These are phyloP conservation scores for Hydropsyche betteni DNA, from an alignment of 2,888 invertebrate species.

Conservation along the genomic window DNA sequence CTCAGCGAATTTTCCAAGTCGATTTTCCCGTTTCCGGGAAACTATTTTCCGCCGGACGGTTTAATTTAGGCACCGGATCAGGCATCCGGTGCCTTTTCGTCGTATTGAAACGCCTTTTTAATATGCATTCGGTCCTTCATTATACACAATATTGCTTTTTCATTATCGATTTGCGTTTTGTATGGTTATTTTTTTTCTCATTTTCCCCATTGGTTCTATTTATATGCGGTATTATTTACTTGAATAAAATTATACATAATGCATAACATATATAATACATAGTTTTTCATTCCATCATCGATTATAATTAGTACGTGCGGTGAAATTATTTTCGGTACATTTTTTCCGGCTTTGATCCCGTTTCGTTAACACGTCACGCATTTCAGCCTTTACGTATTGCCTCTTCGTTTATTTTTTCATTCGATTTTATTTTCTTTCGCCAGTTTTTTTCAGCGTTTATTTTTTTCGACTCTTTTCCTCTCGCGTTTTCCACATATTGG, in stretches of 20 bases:
- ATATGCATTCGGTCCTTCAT: background rate
- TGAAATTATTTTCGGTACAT: background rate
- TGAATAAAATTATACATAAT: too few species aligned
- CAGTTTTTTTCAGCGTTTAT: background rate
- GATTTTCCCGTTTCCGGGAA: slow-evolving; percentile 14
- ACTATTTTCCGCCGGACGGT: background rate
- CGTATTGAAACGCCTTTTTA: background rate
- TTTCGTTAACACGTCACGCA: too few species aligned
- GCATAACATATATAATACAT: too few species aligned
- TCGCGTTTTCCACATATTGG: slow-evolving; percentile 7
- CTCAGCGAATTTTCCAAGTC: slow-evolving; percentile 1
- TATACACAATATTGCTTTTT: too few species aligned
- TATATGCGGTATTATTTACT: too few species aligned
- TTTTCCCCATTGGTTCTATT: too few species aligned
- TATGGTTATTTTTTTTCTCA: too few species aligned
- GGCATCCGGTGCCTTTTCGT: background rate
- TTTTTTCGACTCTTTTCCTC: background rate
- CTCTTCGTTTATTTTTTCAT: background rate
- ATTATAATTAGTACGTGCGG: background rate
- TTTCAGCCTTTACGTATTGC: background rate
- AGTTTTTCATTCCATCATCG: too few species aligned
- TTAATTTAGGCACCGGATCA: slow-evolving; percentile 12
- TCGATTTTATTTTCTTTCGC: background rate
- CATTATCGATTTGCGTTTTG: too few species aligned
- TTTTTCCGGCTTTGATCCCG: background rate